Evolutionary conservation across 2,888 invertebrate genomes (phyloP), one percentile per base, ranked within the genome.

Genomic region (Tenthredo distinguenda): DNA sequence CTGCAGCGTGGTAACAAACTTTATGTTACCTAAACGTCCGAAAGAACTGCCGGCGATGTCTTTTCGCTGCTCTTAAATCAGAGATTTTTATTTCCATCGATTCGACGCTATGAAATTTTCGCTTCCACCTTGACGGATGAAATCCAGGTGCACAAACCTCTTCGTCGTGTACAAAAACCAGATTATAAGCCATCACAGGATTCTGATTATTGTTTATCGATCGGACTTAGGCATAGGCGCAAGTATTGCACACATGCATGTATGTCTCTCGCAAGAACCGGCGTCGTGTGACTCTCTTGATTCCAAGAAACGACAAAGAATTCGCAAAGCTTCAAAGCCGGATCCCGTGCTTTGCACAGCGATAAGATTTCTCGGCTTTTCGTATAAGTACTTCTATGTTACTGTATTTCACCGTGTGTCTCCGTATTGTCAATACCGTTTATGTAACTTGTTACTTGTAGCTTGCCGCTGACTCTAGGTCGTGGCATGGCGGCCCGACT

Each of bases 291-390:
- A 84, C 55, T 84, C 31, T 72, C 50, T 74, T 12, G 37, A 84
- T 90, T 90, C 90, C 87, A 86, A 86, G 90, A 90, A 90, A 74
- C 81, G 34, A 55, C 12, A 40, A 37, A n/a, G 43, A 47, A 83
- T 88, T 87, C 87, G 90, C 89, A 87, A 89, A 87, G 87, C 89
- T 89, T 90, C 90, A 90, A 90, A 90, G 89, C 87, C 87, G 87
- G 88, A 83, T 86, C 85, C 84, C 77, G 85, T 65, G 87, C 89
- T 90, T 90, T 90, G 89, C 90, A 90, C 90, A 90, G 82, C 86
- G 89, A 90, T 90, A 90, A 90, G 90, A 90, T 90, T 89, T 85
- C 89, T 84, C 76, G 87, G 88, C 88, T 90, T 68, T 82, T 68
- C 31, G 31, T 68, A 47, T 87, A 47, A 47, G 47, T 86, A 26